Evolutionary conservation across 1,140 invertebrate genomes (phyloP).

Genomic region (Yoshiicerus persimilis): DNA sequence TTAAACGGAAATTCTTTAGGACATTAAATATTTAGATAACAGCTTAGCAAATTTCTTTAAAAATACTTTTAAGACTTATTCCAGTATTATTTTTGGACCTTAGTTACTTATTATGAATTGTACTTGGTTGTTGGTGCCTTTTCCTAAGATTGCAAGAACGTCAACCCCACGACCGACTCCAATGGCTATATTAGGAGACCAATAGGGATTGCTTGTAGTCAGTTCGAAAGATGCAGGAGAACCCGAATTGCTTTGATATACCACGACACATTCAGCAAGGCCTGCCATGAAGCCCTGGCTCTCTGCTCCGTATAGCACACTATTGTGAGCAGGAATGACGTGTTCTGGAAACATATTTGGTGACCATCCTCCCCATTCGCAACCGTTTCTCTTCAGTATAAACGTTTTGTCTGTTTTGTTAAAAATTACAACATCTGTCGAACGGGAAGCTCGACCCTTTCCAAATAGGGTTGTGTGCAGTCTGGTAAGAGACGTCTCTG

Average conservation of each 20-base stretch:
- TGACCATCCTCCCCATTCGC: not conserved
- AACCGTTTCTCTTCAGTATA: not conserved
- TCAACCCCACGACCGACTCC: too few relatives aligned
- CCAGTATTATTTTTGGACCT: too few relatives aligned
- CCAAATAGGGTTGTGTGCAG: too few relatives aligned
- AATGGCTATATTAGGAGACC: not conserved
- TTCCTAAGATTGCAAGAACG: not conserved
- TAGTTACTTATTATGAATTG: not conserved
- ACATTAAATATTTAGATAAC: too few relatives aligned
- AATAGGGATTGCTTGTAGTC: not conserved
- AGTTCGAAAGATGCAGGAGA: not conserved
- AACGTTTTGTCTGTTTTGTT: not conserved
- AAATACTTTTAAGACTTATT: too few relatives aligned
- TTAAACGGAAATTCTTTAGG: too few relatives aligned
- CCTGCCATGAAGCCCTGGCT: not conserved
- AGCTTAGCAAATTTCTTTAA: too few relatives aligned
- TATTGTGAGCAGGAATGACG: not conserved
- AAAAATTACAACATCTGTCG: not conserved
- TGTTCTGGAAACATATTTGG: not conserved
- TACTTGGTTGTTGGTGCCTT: not conserved
- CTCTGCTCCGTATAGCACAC: not conserved
- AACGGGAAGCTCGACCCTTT: not conserved
- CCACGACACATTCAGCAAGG: not conserved
- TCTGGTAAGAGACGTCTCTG: too few relatives aligned
- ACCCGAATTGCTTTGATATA: not conserved